These are phyloP conservation scores for Hexactinellida sp. DNA, from an alignment of 37 sponge, comb jelly and placozoan genomes.

Conservation along the genomic window DNA sequence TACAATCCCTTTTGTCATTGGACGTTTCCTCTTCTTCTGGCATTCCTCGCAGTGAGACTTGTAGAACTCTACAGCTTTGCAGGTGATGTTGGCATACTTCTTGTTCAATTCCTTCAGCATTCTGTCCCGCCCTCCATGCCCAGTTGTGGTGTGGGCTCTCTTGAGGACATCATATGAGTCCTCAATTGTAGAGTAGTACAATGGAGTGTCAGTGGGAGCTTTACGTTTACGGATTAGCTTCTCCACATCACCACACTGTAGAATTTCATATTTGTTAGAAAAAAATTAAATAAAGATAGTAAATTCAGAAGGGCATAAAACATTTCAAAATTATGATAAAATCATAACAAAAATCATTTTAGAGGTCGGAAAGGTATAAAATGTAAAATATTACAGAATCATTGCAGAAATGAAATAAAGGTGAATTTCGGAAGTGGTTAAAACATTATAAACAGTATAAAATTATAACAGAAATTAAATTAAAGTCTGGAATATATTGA, in stretches of 20 bases:
- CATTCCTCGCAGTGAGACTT: slow-evolving; percentile 17
- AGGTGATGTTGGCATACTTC: slow-evolving; percentile 15
- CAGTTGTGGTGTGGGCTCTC: slow-evolving; percentile 13
- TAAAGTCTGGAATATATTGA: slow-evolving; percentile 7
- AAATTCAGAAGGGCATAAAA: neutral
- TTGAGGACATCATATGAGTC: slow-evolving; percentile 9
- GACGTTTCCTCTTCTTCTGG: slow-evolving; percentile 16
- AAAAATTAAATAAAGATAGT: neutral
- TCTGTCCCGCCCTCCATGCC: slow-evolving; percentile 14
- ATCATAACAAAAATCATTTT: neutral
- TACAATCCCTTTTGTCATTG: slow-evolving; percentile 8
- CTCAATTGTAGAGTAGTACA: slow-evolving; percentile 2
- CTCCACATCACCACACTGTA: neutral
- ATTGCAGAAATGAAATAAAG: neutral
- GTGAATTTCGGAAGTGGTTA: neutral
- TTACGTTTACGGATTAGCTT: slow-evolving; percentile 7
- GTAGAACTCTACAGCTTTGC: slow-evolving; percentile 18
- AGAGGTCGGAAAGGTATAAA: neutral
- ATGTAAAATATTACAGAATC: neutral
- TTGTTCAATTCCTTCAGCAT: slow-evolving; percentile 12
- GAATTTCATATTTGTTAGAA: slow-evolving; percentile 11
- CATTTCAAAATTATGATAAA: slow-evolving; percentile 5
- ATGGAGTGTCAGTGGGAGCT: slow-evolving; percentile 15
- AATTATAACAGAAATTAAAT: slow-evolving; percentile 11
- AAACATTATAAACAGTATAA: neutral